A percentile compares a stretch with the other conserved stretches of the same genome.
Evolutionary conservation across 2,888 invertebrate species (phyloP).

Genomic region (Caenorhabditis sp.): DNA sequence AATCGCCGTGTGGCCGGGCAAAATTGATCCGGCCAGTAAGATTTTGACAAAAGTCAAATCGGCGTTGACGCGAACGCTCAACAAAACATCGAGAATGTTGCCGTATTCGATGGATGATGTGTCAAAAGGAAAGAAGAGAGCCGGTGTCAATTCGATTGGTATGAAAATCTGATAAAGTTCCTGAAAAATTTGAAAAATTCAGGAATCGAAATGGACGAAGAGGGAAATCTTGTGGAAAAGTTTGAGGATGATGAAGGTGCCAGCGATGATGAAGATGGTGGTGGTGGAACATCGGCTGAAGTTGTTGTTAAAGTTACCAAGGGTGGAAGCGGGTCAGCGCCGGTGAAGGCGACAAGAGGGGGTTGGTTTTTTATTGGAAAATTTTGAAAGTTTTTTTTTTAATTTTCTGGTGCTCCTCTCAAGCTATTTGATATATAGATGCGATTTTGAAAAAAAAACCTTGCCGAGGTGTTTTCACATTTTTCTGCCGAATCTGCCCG

Average conservation of each 20-base stretch:
- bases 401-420: no score
- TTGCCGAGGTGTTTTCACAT: no score
- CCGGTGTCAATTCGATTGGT: constrained; percentile 26
- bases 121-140: constrained; percentile 43
- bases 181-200: no score
- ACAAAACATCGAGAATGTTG: constrained; percentile 82
- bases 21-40: constrained; percentile 79
- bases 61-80: constrained; percentile 89
- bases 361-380: background rate
- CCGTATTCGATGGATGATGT: constrained; percentile 79
- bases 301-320: constrained; percentile 17
- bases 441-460: no score
- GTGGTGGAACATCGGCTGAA: constrained; percentile 15
- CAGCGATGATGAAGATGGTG: constrained; percentile 35
- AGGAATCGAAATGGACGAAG: constrained; percentile 55
- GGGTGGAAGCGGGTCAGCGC: background rate
- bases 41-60: constrained; percentile 81
- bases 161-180: no score
- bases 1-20: constrained; percentile 79
- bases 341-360: background rate
- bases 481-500: no score
- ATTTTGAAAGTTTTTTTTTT: no score
- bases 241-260: constrained; percentile 44
- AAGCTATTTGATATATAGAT: no score
- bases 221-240: constrained; percentile 53